Base-by-base conservation (phyloP, 2,113 vertebrate species). In the Noturus placidus region DNA sequence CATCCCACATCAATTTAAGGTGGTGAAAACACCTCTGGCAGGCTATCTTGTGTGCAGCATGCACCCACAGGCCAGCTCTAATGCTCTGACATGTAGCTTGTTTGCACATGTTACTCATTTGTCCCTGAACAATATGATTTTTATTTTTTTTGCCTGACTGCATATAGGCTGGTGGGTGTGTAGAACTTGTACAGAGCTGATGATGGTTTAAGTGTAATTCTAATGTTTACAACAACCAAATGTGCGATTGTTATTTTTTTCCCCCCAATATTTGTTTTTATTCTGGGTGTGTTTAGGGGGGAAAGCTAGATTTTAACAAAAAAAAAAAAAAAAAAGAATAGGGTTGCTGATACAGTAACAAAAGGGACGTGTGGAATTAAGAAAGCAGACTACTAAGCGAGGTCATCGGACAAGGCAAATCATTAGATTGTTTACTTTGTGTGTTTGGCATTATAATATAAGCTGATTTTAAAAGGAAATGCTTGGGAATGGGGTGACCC, bases 1-100 rank as follows among this genome's bases (percentile, higher is more conserved):
- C 82, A 81, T 76, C 80, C 87, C 70, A 63, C 79, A 77, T 91
- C 84, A 88, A 67, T 84, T 85, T 87, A 84, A 74, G 30, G 77
- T 19, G 42, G 17, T 33, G 30, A 82, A 85, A 89, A 88, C 69
- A 67, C 67, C 79, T 42, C 79, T 88, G 82, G 85, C 52, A 87
- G 69, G 69, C 69, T 35, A 61, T 88, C 54, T 74, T 8, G 46
- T 30, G 22, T 86, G n/a, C 72, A 50, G 72, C 72, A 70, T 78
- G 25, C 19, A 17, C 63, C 46, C 77, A 25, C 1, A 2, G 85
- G 85, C 42, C 77, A 52, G 61, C 30, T 33, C 42, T 80, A 46
- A 69, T 4, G 84, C 46, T 52, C 38, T 86, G 80, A 77, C 42
- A 30, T 52, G 50, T 56, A 57, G 70, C 82, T 30, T 87, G 86